Base-by-base conservation (phyloP, 2,113 vertebrate species). In the Callorhinus ursinus region DNA sequence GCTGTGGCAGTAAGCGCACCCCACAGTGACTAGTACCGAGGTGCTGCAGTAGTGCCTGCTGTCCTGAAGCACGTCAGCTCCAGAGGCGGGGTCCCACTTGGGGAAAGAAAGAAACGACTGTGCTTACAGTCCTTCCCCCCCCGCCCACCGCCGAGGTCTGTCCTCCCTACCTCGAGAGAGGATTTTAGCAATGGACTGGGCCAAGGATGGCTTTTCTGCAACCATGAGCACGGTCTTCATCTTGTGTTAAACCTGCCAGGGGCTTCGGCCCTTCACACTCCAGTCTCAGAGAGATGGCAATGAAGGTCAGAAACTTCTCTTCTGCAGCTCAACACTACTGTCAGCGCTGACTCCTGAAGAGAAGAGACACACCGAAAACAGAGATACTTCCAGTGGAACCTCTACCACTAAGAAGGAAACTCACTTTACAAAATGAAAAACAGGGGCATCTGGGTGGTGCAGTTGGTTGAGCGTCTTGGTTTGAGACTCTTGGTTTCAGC, bases 161-260 rank as follows among this genome's bases (percentile, higher is more conserved):
- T 42, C 7, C 36, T 0, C 13, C 74, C 98, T 95, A 99, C 99
- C 99, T 99, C 99, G 99, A 0, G 99, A 99, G 55, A 99, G 99
- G 96, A 99, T 99, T 98, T 99, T 99, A 97, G 99, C 99, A 13
- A 99, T 99, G 31, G 99, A 99, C 98, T 99, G 99, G 59, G 99
- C 99, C 99, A 99, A 88, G 2, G 99, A 99, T 0, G 99, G 99
- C 97, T 99, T 99, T 98, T 99, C 99, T 0, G 99, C 99, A 10
- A 99, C 99, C 99, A 99, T 99, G 1, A 99, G 19, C 46, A 99
- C 99, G 0, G 99, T 99, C 98, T 97, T 99, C 99, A 99, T 99
- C n/a, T 71, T 98, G 28, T 74, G 42, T 5, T 46, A 0, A 0
- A 18, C 18, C 55, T 69, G 8, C 67, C 9, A 21, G 76, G 46